Conservation (phyloP, 2,797 vertebrate species). For the Cyclura pinguis region DNA sequence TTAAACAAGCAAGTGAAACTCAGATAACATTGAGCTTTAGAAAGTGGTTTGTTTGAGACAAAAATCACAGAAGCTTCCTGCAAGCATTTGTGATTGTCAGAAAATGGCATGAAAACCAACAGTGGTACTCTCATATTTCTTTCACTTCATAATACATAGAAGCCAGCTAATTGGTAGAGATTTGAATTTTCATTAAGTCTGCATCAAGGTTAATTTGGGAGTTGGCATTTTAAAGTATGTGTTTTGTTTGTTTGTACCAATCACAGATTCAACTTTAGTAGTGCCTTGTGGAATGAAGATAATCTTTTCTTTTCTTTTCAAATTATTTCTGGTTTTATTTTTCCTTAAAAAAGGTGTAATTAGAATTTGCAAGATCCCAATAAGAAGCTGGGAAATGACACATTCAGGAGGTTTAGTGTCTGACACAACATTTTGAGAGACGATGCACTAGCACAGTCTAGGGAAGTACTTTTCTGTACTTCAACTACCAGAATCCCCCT, state of each 20-base stretch:
- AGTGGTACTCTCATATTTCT: not conserved
- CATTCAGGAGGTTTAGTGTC: not conserved
- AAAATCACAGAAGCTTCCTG: not conserved
- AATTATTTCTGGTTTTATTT: not conserved
- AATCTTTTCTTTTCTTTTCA: not conserved
- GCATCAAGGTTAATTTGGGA: not conserved
- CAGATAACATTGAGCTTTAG: not conserved
- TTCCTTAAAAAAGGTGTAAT: not conserved
- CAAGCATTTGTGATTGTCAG: not conserved
- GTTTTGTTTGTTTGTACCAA: too few relatives aligned
- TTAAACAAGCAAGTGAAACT: not conserved
- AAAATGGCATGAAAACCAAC: rapidly evolving
- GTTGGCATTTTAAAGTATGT: not conserved
- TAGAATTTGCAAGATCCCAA: not conserved
- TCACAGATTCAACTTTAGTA: not conserved
- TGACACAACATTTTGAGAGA: not conserved
- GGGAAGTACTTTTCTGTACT: too few relatives aligned
- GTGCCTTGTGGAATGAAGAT: not conserved
- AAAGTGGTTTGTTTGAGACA: not conserved
- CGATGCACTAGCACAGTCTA: too few relatives aligned
- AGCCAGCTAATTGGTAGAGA: not conserved
- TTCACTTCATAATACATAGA: not conserved
- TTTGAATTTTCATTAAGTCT: not conserved
- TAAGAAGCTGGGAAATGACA: not conserved
- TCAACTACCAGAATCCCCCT: too few relatives aligned